Conservation (phyloP, 2,797 vertebrate species). For the Phrynocephalus forsythii region DNA sequence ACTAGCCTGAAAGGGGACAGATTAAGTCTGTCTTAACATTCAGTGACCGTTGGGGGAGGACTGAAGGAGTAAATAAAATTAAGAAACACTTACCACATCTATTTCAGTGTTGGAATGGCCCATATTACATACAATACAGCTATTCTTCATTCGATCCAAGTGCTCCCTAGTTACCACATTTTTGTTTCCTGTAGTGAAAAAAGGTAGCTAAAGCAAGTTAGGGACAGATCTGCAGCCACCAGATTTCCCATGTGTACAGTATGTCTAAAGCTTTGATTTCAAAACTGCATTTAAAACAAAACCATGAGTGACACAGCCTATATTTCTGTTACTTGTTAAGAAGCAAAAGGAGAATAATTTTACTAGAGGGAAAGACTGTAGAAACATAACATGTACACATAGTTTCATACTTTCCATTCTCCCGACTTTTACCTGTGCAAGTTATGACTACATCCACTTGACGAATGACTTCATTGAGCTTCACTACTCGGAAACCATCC, state of each 20-base stretch:
- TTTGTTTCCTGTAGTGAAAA: slow-evolving; percentile 88
- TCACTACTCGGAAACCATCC: slow-evolving; percentile 98
- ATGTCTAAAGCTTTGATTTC: background rate
- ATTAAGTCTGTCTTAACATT: slow-evolving; percentile 18
- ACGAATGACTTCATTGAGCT: slow-evolving; percentile 96
- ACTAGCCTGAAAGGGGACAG: slow-evolving; percentile 85
- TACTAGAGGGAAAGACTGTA: background rate
- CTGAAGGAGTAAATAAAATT: background rate
- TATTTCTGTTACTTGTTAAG: background rate
- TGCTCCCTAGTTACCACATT: slow-evolving; percentile 96
- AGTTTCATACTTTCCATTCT: background rate
- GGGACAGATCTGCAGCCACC: rapidly evolving
- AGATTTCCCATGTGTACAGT: background rate
- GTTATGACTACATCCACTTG: slow-evolving; percentile 98
- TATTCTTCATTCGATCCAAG: slow-evolving; percentile 97
- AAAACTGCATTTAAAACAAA: background rate
- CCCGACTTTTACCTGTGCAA: slow-evolving; percentile 88
- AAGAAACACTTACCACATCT: slow-evolving; percentile 87
- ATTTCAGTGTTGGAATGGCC: slow-evolving; percentile 99
- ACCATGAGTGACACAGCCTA: background rate
- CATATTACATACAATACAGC: slow-evolving; percentile 99
- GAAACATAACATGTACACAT: background rate
- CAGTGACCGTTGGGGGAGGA: rapidly evolving
- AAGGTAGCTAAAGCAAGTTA: slow-evolving; percentile 6
- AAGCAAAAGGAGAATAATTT: background rate